Evolutionary conservation across 2,797 vertebrate genomes (phyloP).

Genomic region (Centroberyx gerrardi): DNA sequence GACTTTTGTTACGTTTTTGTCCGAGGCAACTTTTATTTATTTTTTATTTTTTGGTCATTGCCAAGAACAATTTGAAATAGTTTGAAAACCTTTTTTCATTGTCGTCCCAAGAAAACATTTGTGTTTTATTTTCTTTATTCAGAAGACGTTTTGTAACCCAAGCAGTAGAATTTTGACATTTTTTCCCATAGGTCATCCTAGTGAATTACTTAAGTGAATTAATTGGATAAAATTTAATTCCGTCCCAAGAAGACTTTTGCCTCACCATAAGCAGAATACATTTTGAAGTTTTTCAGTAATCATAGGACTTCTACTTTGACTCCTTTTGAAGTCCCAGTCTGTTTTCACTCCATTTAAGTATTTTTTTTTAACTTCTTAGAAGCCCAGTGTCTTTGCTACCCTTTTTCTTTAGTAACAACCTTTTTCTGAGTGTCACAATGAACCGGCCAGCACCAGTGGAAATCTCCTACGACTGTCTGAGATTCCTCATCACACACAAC

Average conservation of each 20-base stretch:
- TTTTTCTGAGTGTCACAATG: conserved; percentile 88
- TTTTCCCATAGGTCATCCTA: neutral
- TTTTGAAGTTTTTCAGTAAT: conserved; percentile 17
- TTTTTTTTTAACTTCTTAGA: conserved; percentile 27
- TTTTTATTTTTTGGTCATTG: conserved; percentile 42
- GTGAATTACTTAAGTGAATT: neutral
- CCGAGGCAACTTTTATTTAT: conserved; percentile 24
- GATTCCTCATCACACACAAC: conserved; percentile 98
- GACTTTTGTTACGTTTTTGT: conserved; percentile 9
- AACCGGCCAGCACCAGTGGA: conserved; percentile 98
- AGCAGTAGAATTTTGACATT: neutral
- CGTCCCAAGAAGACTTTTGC: neutral
- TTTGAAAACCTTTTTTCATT: neutral
- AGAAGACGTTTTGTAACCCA: neutral
- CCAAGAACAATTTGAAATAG: conserved; percentile 34
- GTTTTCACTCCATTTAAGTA: neutral
- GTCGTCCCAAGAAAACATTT: neutral
- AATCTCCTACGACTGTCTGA: conserved; percentile 94
- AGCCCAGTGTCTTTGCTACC: conserved; percentile 34
- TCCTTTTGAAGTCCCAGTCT: neutral
- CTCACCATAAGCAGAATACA: too few relatives aligned
- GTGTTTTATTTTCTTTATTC: conserved; percentile 18
- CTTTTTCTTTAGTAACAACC: conserved; percentile 36
- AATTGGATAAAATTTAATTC: neutral
- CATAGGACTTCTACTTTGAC: conserved; percentile 7